phyloP scores from a whole-genome alignment of 2,797 vertebrate species.

The Tokudaia tokunoshimensis region DNA sequence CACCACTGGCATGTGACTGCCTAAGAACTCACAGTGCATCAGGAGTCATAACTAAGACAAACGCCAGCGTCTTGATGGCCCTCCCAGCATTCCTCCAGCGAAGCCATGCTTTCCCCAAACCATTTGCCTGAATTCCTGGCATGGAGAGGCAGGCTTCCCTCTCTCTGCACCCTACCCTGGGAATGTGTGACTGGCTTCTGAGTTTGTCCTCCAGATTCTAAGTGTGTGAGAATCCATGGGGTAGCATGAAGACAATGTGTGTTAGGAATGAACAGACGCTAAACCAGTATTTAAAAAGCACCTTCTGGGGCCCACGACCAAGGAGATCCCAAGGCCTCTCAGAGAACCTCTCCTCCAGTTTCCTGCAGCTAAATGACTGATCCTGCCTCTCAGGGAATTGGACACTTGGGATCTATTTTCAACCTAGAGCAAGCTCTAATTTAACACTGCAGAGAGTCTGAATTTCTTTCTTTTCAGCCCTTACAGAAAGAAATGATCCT shows the following conservation, averaged over 20 bases:
- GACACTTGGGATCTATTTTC: slow-evolving; percentile 78
- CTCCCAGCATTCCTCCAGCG: not conserved
- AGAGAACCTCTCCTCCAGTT: slow-evolving; percentile 55
- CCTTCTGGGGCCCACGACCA: slow-evolving; percentile 5
- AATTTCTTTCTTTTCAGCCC: slow-evolving; percentile 64
- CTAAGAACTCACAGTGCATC: slow-evolving; percentile 29
- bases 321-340: slow-evolving; percentile 29
- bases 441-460: slow-evolving; percentile 60
- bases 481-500: not conserved
- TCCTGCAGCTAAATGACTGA: slow-evolving; percentile 66
- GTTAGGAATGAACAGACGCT: not conserved
- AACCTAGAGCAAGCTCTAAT: slow-evolving; percentile 58
- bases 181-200: not conserved
- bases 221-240: not conserved
- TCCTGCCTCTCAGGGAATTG: slow-evolving; percentile 62
- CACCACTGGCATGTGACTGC: not conserved
- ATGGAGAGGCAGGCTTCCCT: not conserved
- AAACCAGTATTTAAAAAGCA: slow-evolving; percentile 5
- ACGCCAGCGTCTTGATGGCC: not conserved
- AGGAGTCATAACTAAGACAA: not conserved
- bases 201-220: not conserved
- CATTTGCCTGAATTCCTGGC: not conserved
- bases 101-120: not conserved
- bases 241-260: not conserved
- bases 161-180: not conserved